Evolutionary conservation across 2,888 invertebrate species (phyloP), one percentile per base, ranked within the genome.

Genomic region (Julus scandinavius): DNA sequence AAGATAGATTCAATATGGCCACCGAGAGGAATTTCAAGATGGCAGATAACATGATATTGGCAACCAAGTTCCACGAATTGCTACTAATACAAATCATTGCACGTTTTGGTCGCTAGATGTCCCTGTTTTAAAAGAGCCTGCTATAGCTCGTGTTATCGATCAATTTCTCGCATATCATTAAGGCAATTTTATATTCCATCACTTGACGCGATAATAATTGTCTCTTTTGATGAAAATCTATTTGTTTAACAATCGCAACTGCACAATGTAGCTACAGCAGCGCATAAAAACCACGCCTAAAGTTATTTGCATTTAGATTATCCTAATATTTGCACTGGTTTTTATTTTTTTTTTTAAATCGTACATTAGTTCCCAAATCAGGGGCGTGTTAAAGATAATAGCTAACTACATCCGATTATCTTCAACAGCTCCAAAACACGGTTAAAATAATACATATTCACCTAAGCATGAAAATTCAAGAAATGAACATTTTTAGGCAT

Each of bases 191-290:
- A 20, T n/a, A 6, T 17, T 6, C 63, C 63, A 63, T 63, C 63
- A 63, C n/a, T 63, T 63, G 4, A n/a, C 63, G 63, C 63, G 63
- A 63, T 63, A 63, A 63, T 63, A 63, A 63, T 63, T 63, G 63
- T 63, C 63, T 63, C 63, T 63, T 63, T 63, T 63, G 63, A 63
- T 20, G 63, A 63, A 63, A 63, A 63, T 63, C 63, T 63, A 63
- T 63, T 63, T 63, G 63, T 63, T 63, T n/a, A 63, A 63, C 63
- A 63, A 63, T 63, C 9, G 63, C 63, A 58, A 63, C 63, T 63
- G 20, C 63, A 63, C 20, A 63, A n/a, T n/a, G 20, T 63, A 63
- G 9, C 13, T 58, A 5, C 17, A 58, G 17, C 17, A 58, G 17
- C 63, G 63, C 6, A 63, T 7, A 58, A 58, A 63, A 63, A 63